phyloP scores from a whole-genome alignment of 2,888 invertebrate species.

The Trachelus tabidus region DNA sequence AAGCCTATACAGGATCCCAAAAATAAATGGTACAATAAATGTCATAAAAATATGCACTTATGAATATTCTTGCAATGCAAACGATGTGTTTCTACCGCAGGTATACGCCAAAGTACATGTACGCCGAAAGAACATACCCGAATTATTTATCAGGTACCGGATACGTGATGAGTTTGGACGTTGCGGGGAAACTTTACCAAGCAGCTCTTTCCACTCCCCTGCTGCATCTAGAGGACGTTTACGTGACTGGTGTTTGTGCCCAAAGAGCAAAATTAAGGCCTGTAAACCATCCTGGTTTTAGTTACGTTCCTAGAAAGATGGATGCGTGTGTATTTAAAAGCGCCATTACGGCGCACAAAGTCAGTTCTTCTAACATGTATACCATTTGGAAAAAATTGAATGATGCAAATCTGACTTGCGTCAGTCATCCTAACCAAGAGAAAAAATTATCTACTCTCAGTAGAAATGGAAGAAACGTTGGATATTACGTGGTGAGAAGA shows the following conservation, averaged over 20 bases:
- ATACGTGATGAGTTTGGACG: conserved; percentile 79
- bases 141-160: conserved; percentile 86
- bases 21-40: conserved; percentile 77
- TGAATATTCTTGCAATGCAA: neutral
- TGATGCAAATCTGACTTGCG: conserved; percentile 43
- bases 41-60: neutral
- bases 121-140: conserved; percentile 77
- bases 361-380: conserved; percentile 68
- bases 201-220: conserved; percentile 77
- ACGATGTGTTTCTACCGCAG: conserved; percentile 56
- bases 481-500: conserved; percentile 51
- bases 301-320: conserved; percentile 68
- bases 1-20: conserved; percentile 78
- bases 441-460: conserved; percentile 38
- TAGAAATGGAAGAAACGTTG: conserved; percentile 43
- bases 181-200: conserved; percentile 74
- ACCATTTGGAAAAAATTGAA: conserved; percentile 57
- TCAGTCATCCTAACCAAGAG: conserved; percentile 18
- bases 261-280: conserved; percentile 71
- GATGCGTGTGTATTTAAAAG: conserved; percentile 69
- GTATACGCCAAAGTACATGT: conserved; percentile 86
- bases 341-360: conserved; percentile 70
- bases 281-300: conserved; percentile 75
- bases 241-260: conserved; percentile 81
- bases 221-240: conserved; percentile 84